phyloP scores from a whole-genome alignment of 1,140 invertebrate species.

The Rhyzopertha dominica region DNA sequence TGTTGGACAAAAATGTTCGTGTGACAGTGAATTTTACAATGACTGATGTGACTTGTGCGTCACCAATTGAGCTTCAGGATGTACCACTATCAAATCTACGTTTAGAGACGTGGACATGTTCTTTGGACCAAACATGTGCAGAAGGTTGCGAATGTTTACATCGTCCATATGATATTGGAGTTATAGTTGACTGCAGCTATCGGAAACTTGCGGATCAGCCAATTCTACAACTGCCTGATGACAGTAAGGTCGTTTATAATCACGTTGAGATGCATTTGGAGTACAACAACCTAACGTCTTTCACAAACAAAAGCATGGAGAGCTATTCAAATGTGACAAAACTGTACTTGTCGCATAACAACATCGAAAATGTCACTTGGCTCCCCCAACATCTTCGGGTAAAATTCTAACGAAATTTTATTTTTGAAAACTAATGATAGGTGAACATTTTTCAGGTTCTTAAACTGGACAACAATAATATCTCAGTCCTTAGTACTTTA shows the following conservation, averaged over 20 bases:
- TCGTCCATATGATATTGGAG: conserved; percentile 12
- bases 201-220: conserved; percentile 14
- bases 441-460: conserved; percentile 18
- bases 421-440: background rate
- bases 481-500: conserved; percentile 14
- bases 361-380: conserved; percentile 17
- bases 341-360: conserved; percentile 17
- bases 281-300: conserved; percentile 10
- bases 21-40: conserved; percentile 5
- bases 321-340: conserved; percentile 17
- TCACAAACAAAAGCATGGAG: background rate
- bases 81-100: conserved; percentile 2
- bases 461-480: conserved; percentile 17
- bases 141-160: conserved; percentile 14
- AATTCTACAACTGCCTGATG: background rate
- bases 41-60: conserved; percentile 10
- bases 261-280: conserved; percentile 10
- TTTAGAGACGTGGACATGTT: conserved; percentile 5
- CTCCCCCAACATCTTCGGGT: conserved; percentile 22
- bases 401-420: background rate
- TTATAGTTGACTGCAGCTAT: conserved; percentile 16
- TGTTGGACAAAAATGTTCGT: conserved; percentile 5
- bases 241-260: conserved; percentile 1
- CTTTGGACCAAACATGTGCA: conserved; percentile 5
- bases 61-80: conserved; percentile 3